These are phyloP conservation scores for Drosophila persimilis DNA, from an alignment of 1,140 invertebrate genomes.

Conservation along the genomic window DNA sequence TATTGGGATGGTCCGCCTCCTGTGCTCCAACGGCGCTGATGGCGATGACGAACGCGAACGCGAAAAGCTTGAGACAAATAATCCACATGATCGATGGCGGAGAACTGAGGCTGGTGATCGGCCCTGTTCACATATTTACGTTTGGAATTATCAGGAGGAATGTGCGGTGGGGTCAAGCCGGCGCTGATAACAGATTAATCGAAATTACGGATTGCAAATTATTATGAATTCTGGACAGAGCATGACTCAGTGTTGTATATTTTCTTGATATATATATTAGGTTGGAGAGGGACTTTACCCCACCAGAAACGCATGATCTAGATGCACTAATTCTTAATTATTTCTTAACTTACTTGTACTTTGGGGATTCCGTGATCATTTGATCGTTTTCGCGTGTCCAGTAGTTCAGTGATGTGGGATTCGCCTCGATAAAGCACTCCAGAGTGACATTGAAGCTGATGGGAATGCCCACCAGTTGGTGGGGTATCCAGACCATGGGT, in stretches of 20 bases:
- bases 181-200: slow-evolving; percentile 2
- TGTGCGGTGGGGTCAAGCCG: neutral
- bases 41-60: neutral
- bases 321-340: too few species aligned
- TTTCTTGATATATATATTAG: too few species aligned
- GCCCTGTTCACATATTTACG: too few species aligned
- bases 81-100: slow-evolving; percentile 17
- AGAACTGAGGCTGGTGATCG: slow-evolving; percentile 9
- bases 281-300: neutral
- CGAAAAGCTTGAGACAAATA: slow-evolving; percentile 5
- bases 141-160: neutral
- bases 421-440: slow-evolving; percentile 95
- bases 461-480: slow-evolving; percentile 93
- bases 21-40: too few species aligned
- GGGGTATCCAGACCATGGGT: slow-evolving; percentile 92
- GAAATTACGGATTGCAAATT: neutral
- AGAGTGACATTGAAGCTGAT: slow-evolving; percentile 91
- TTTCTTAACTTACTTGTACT: slow-evolving; percentile 86
- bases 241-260: neutral
- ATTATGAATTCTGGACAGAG: neutral
- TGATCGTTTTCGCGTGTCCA: slow-evolving; percentile 94
- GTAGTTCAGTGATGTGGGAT: slow-evolving; percentile 95
- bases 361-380: slow-evolving; percentile 93
- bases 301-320: too few species aligned
- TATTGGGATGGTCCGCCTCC: slow-evolving; percentile 13